Evolutionary conservation across 2,797 vertebrate genomes (phyloP), one percentile per base, ranked within the genome.

Genomic region (Dryobates pubescens): DNA sequence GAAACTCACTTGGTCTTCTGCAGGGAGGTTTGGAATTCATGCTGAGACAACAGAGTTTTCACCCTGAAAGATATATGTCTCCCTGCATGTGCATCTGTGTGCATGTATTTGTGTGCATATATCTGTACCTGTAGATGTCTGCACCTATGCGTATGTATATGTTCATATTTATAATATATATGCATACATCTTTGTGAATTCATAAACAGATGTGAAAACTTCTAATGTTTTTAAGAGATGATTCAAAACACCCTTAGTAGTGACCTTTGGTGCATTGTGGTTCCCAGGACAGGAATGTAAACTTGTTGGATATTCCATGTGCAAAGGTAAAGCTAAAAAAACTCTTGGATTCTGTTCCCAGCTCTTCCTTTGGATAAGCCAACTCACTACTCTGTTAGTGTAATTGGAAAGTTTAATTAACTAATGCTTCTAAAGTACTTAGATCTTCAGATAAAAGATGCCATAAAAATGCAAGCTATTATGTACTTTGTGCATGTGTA

Each of bases 361-460:
- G 41, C 61, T 83, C 73, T 88, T 89, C 30, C 49, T 23, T 30
- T 65, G 74, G 77, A 81, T 49, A 84, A 83, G 18, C 38, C 57
- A 63, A 6, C 19, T 88, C 22, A 7, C 43, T 47, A 10, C 57
- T 94, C 67, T 45, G n/a, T 71, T 92, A n/a, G n/a, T 57, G 49
- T 49, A 57, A 70, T 45, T 91, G 56, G 49, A 83, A 91, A 92
- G 22, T 38, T 73, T 89, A 88, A 91, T 93, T 91, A 82, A 90
- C 82, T 89, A 89, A 90, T 80, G 26, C 62, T 87, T 85, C 73
- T 84, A 83, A 89, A 91, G 56, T 80, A 74, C 82, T 91, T 70
- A 73, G 85, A 82, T 91, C 61, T 77, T 83, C 34, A 56, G 63
- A 94, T 93, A 63, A 96, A 94, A 96, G 80, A 49, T 88, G 45